These are phyloP conservation scores for Encarsia formosa DNA, from an alignment of 2,888 invertebrate species.

Conservation along the genomic window DNA sequence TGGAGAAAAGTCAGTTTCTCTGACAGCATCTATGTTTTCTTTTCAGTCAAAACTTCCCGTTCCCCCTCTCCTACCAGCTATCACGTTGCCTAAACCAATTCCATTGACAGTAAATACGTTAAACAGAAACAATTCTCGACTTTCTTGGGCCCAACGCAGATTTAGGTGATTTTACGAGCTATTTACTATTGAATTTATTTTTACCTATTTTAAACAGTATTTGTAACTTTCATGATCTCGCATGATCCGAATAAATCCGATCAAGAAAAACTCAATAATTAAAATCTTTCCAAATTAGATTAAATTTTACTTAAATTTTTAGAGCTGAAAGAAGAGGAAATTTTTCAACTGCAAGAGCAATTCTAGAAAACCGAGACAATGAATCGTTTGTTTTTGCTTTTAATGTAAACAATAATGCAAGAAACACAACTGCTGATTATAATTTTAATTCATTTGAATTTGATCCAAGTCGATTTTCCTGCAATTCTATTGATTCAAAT, in stretches of 20 bases:
- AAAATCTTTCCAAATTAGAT: not conserved
- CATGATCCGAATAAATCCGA: not conserved
- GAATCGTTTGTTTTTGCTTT: slow-evolving; percentile 11
- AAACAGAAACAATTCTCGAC: slow-evolving; percentile 14
- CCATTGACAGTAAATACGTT: slow-evolving; percentile 6
- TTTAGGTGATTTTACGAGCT: slow-evolving; percentile 17
- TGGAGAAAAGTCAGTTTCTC: slow-evolving; percentile 1
- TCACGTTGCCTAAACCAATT: not conserved
- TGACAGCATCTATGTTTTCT: slow-evolving; percentile 7
- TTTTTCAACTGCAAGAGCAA: slow-evolving; percentile 3
- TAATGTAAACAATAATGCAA: not conserved
- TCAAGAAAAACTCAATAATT: not conserved
- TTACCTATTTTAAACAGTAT: not conserved
- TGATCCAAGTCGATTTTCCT: slow-evolving; percentile 12
- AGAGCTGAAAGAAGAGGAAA: slow-evolving; percentile 29
- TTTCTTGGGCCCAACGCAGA: slow-evolving; percentile 27
- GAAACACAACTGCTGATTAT: not conserved
- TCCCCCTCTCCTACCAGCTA: slow-evolving; percentile 2
- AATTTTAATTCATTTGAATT: slow-evolving; percentile 6
- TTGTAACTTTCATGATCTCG: not conserved
- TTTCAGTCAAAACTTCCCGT: slow-evolving; percentile 10
- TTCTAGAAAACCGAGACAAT: slow-evolving; percentile 8
- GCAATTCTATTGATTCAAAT: slow-evolving; percentile 11
- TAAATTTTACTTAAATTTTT: not conserved
- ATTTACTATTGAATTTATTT: not conserved